Conservation (phyloP, 2,888 invertebrate genomes). For the Aleiodes testaceus region DNA sequence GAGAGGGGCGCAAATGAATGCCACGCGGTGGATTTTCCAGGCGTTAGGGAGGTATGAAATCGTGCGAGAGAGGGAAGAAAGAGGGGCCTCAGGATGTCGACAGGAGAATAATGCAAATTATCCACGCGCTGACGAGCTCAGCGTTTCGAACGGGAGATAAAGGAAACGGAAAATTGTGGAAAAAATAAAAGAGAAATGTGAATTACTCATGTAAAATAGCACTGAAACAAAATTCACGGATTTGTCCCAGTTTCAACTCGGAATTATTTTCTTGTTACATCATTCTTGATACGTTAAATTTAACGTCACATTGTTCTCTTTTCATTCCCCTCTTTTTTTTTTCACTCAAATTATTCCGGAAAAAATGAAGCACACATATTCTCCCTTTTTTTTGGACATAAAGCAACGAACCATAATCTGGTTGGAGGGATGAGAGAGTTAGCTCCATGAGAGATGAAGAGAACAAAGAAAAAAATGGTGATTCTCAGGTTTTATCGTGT, state of each 20-base stretch:
- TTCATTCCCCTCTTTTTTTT: background rate
- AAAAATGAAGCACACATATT: constrained; percentile 4
- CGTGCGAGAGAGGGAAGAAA: constrained; percentile 17
- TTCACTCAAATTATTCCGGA: background rate
- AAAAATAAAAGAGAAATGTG: constrained; percentile 35
- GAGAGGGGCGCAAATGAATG: constrained; percentile 40
- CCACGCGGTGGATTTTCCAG: constrained; percentile 15
- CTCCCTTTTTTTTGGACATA: background rate
- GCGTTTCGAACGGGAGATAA: constrained; percentile 36
- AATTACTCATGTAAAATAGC: constrained; percentile 21
- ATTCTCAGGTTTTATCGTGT: constrained; percentile 25
- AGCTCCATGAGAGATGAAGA: constrained; percentile 6
- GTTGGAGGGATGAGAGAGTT: background rate
- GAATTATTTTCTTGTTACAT: background rate
- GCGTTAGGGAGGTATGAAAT: constrained; percentile 34
- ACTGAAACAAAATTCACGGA: constrained; percentile 44
- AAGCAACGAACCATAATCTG: constrained; percentile 18
- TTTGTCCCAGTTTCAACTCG: constrained; percentile 49
- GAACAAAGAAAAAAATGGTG: constrained; percentile 12
- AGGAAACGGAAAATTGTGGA: constrained; percentile 38
- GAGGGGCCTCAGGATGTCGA: constrained; percentile 43
- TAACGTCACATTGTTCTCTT: constrained; percentile 7
- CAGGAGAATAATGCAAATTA: constrained; percentile 65
- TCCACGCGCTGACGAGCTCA: constrained; percentile 51
- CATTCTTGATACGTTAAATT: constrained; percentile 16